Conservation (phyloP, 2,888 invertebrate species). For the Peribatodes rhomboidaria region DNA sequence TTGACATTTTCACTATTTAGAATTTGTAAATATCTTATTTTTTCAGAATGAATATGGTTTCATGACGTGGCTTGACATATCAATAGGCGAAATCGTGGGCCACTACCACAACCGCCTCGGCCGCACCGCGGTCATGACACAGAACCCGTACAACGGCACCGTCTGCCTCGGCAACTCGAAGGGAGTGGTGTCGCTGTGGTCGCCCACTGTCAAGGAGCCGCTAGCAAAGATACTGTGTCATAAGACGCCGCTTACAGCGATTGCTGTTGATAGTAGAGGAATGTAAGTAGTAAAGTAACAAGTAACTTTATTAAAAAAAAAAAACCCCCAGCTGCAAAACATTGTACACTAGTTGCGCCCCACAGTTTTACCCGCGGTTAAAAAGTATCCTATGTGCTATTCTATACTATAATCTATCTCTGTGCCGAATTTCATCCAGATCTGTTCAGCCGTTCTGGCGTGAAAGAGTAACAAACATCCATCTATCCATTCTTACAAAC, state of each 20-base stretch:
- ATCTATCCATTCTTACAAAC: no score
- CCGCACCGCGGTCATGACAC: constrained; percentile 93
- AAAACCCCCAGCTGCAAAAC: no score
- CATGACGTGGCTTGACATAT: constrained; percentile 97
- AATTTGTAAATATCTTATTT: not conserved
- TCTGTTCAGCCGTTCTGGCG: no score
- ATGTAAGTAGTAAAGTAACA: no score
- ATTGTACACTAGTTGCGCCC: no score
- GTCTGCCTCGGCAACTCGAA: constrained; percentile 95
- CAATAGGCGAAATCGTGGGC: constrained; percentile 95
- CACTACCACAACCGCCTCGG: constrained; percentile 93
- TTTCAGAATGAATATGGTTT: constrained; percentile 91
- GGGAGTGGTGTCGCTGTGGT: constrained; percentile 98
- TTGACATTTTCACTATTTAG: not conserved
- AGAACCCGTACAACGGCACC: constrained; percentile 98
- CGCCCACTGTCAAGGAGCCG: constrained; percentile 94
- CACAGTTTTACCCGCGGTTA: no score
- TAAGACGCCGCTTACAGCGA: constrained; percentile 91
- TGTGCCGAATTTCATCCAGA: no score
- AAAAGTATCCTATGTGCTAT: no score
- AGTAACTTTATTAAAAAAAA: no score
- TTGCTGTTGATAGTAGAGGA: constrained; percentile 95
- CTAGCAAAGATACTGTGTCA: constrained; percentile 97
- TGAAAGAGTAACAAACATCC: no score
- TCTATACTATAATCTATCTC: no score